Evolutionary conservation across 1,140 invertebrate species (phyloP).

Genomic region (Zaprionus camerounensis): DNA sequence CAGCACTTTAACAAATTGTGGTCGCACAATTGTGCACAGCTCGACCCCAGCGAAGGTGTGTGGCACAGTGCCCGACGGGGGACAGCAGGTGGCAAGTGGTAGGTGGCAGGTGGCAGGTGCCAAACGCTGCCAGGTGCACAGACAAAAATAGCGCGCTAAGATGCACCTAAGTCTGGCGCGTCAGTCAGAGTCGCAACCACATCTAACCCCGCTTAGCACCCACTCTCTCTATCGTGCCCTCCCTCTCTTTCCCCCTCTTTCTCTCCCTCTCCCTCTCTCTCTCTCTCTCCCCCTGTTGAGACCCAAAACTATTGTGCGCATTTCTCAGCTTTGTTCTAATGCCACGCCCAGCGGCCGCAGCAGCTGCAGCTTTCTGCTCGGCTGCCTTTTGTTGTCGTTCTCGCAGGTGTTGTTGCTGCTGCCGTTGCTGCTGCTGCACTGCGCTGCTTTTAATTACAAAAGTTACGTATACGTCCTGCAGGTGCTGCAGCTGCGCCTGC

Average conservation of each 20-base stretch:
- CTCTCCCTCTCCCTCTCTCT: neutral
- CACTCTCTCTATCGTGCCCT: neutral
- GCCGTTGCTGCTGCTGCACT: conserved; percentile 49
- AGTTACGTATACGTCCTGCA: conserved; percentile 80
- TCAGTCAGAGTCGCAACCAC: conserved; percentile 68
- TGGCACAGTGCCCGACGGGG: neutral
- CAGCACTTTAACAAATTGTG: conserved; percentile 72
- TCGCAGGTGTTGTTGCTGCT: conserved; percentile 26
- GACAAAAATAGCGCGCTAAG: conserved; percentile 56
- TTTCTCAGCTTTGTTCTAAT: conserved; percentile 68
- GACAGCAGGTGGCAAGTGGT: neutral
- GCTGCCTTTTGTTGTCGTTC: conserved; percentile 58
- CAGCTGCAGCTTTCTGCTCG: conserved; percentile 68
- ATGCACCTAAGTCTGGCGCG: conserved; percentile 59
- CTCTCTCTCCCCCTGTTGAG: conserved; percentile 25
- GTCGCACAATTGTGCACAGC: conserved; percentile 30
- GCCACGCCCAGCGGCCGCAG: conserved; percentile 52
- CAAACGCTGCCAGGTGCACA: conserved; percentile 25
- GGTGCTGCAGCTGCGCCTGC: conserved; percentile 73
- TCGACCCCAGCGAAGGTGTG: conserved; percentile 6
- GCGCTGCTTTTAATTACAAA: conserved; percentile 81
- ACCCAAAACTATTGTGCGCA: conserved; percentile 68
- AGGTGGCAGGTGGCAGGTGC: conserved; percentile 3
- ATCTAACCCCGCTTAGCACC: conserved; percentile 49
- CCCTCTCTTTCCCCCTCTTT: conserved; percentile 5